Evolutionary conservation across 1,140 invertebrate species (phyloP), one percentile per base, ranked within the genome.

Genomic region (Phortica variegata): DNA sequence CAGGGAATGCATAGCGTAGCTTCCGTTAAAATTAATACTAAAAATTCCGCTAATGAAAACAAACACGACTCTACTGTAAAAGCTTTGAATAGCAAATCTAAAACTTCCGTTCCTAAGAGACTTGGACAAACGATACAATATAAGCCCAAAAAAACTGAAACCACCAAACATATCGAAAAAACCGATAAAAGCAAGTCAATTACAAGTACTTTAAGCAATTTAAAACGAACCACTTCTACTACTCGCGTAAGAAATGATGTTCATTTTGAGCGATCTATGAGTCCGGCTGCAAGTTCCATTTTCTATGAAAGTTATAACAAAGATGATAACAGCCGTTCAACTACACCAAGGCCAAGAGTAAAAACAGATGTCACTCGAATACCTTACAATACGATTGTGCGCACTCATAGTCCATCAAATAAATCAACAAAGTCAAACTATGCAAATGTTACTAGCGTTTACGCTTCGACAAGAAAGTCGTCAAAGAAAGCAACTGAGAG

Each of bases 361-460:
- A 65, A 69, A 19, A 73, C 70, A 18, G 70, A 73, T 50, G 65
- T 73, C 6, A 73, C 70, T 0, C 50, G 23, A 46, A 66, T 73
- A 47, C 70, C 70, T 17, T 63, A 60, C 36, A 66, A 66, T 40
- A 33, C 49, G 9, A 58, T 58, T 38, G 36, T 61, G 26, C 57
- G 70, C n/a, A 55, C 60, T 6, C 36, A 56, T 3, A 73, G 61
- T 44, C 65, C 69, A 13, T 16, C 53, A 34, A 5, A 42, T 5
- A 72, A 65, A 18, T 6, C 50, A 12, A 41, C 43, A n/a, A 62
- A 55, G 39, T 16, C 44, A 6, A 37, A 47, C 7, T 60, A 49
- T 19, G 19, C 47, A 31, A 38, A 42, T 19, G 43, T 49, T 33
- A 51, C 50, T 32, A 52, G 50, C 29, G 31, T 37, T 6, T 52